Evolutionary conservation across 2,888 invertebrate genomes (phyloP).

Genomic region (Branchipolynoe longqiensis): DNA sequence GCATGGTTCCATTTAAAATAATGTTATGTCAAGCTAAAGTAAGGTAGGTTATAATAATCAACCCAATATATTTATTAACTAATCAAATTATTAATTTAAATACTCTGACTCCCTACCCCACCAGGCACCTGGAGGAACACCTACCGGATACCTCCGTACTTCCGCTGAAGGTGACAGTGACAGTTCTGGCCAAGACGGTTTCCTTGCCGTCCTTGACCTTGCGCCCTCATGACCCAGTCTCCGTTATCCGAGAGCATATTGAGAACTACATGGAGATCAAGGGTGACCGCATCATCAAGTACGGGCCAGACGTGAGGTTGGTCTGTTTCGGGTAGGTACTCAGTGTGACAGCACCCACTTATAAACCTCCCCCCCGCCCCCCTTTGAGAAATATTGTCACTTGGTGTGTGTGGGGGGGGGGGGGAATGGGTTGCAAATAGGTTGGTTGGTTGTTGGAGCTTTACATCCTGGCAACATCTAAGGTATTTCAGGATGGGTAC

Average conservation of each 20-base stretch:
- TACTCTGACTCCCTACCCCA: no score
- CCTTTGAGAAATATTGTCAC: not conserved
- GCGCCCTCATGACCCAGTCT: slow-evolving; percentile 72
- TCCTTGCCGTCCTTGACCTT: slow-evolving; percentile 71
- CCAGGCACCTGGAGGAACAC: slow-evolving; percentile 74
- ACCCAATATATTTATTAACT: no score
- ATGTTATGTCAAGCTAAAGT: no score
- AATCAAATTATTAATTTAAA: no score
- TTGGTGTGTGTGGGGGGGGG: no score
- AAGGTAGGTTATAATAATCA: no score
- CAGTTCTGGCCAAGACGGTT: slow-evolving; percentile 72
- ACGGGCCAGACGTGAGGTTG: slow-evolving; percentile 71
- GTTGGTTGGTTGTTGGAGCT: no score
- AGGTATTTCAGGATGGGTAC: no score
- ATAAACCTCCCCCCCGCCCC: not conserved
- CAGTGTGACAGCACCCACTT: not conserved
- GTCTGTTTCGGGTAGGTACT: slow-evolving; percentile 74
- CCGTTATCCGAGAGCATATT: slow-evolving; percentile 62
- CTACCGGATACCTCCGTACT: slow-evolving; percentile 75
- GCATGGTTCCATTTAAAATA: no score
- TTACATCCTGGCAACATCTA: no score
- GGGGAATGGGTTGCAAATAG: no score
- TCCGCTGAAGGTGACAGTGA: slow-evolving; percentile 74
- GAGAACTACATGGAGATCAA: slow-evolving; percentile 69
- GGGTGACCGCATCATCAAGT: slow-evolving; percentile 72